Evolutionary conservation across 2,113 vertebrate species (phyloP), one percentile per base, ranked within the genome.

Genomic region (Oriolus oriolus): DNA sequence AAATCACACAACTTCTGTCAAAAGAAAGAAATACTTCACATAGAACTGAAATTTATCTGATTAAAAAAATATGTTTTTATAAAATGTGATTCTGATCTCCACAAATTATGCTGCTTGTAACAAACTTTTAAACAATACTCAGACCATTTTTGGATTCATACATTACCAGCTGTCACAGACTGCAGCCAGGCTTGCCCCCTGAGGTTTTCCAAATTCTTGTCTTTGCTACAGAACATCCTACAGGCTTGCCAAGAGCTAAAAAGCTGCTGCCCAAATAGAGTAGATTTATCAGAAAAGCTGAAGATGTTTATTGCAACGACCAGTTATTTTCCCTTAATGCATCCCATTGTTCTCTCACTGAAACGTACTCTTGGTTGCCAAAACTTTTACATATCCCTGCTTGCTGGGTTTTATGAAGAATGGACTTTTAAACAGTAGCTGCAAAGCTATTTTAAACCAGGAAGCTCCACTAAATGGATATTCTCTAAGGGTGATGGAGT

Each of bases 1-100:
- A 96, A 90, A 80, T 92, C 76, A 84, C 47, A 92, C 26, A 74
- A 27, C 28, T 92, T 47, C 89, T 92, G 83, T 92, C 80, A 90
- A 65, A 92, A 85, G 28, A 75, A 54, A 85, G 47, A 91, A 71
- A 87, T 13, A 45, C 28, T 77, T 60, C 5, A 3, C 47, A 80
- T 3, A 75, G 60, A 85, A 84, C 49, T 71, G 82, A 87, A 68
- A 84, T 52, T 94, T 47, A 69, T 61, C 63, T 64, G 35, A 47
- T 79, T 79, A 19, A 60, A 76, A 78, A 79, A 60, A 54, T 12
- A 16, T 90, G 42, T n/a, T 93, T 88, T 71, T 87, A 69, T 65
- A 77, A 85, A 78, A 89, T 56, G 33, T 33, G 41, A 82, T 57
- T 76, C 65, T 71, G 44, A 69, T 87, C 56, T 49, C n/a, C 30